Conservation (phyloP, 2,888 invertebrate genomes). For the Heliconius erato region DNA sequence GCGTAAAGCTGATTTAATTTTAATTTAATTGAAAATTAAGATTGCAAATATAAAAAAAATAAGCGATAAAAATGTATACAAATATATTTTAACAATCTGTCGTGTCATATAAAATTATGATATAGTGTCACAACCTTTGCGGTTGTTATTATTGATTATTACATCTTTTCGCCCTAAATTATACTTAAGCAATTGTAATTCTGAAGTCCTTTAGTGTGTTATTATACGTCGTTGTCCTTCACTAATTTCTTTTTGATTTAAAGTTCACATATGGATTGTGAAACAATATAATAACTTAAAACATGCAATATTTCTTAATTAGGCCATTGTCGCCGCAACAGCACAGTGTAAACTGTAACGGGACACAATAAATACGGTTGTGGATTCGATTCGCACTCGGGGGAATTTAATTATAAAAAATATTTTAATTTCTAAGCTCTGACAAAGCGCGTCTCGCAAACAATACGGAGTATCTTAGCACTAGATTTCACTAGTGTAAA, state of each 20-base stretch:
- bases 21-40: too few relatives aligned
- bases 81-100: background rate
- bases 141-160: slow-evolving; percentile 13
- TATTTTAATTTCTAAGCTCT: too few relatives aligned
- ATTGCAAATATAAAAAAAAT: background rate
- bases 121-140: slow-evolving; percentile 2
- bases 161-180: slow-evolving; percentile 25
- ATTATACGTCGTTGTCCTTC: slow-evolving; percentile 22
- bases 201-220: slow-evolving; percentile 16
- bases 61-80: background rate
- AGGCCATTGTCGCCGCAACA: background rate
- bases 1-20: too few relatives aligned
- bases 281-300: background rate
- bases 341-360: too few relatives aligned
- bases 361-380: too few relatives aligned
- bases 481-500: too few relatives aligned
- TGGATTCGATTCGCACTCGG: too few relatives aligned
- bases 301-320: slow-evolving; percentile 8
- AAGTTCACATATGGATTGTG: slow-evolving; percentile 15
- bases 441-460: too few relatives aligned
- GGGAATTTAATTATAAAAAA: too few relatives aligned
- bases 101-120: background rate
- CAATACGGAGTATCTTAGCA: too few relatives aligned
- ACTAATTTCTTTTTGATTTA: slow-evolving; percentile 4
- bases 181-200: slow-evolving; percentile 13